Base-by-base conservation (phyloP, 2,797 vertebrate genomes). In the Pipistrellus pipistrellus region DNA sequence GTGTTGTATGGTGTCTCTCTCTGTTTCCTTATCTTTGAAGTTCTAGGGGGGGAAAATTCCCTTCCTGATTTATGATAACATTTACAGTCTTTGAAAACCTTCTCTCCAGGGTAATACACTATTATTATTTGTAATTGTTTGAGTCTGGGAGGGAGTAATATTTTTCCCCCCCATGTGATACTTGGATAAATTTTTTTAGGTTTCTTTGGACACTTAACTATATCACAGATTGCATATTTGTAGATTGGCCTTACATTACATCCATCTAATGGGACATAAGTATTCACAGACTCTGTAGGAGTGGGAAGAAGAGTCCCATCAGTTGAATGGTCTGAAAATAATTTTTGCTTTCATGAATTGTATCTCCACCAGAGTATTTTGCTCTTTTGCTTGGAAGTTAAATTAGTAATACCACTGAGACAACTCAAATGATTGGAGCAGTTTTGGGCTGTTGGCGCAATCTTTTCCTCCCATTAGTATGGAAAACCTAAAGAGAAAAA, bases 71-170 rank as follows among this genome's bases (percentile, higher is more conserved):
- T 41, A 87, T 83, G 78, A 18, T 82, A 77, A 15, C 30, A 73
- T 83, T 82, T 83, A 53, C 0, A 94, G 69, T 53, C 9, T 90
- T 72, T 44, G 32, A 81, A 88, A 90, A 71, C 13, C 30, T 73
- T 55, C 21, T 95, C 32, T 85, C 15, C 78, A 64, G 32, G 7
- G 46, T 93, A 78, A 57, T 68, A 83, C 3, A 32, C 20, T 75
- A 8, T 88, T 80, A 77, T 80, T 87, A 30, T 72, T 93, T 91
- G 27, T 83, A 46, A 62, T 95, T 86, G 46, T 64, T 81, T 92
- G 41, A 91, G 71, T 84, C 25, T 80, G 25, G 38, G 46, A 73
- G 14, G 44, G 80, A 72, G 38, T 75, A 44, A 80, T 86, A 4
- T 68, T 21, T 27, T 86, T 20, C 72, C n/a, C 35, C 35, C 35